phyloP scores from a whole-genome alignment of 2,113 vertebrate genomes.

The Nothoprocta pentlandii region DNA sequence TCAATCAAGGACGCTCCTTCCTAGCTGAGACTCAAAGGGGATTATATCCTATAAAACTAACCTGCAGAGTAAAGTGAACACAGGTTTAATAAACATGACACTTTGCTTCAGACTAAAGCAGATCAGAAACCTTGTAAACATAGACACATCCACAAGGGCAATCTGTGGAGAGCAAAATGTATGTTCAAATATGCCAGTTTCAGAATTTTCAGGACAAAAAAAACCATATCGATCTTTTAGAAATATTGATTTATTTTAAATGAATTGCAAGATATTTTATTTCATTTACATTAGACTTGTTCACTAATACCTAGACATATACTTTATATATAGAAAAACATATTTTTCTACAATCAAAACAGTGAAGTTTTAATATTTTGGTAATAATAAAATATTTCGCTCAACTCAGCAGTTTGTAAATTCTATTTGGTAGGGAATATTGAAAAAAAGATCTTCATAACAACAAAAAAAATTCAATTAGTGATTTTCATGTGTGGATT shows the following conservation, averaged over 20 bases:
- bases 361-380: neutral
- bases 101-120: neutral
- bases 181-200: neutral
- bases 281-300: neutral
- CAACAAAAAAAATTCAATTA: neutral
- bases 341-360: neutral
- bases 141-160: neutral
- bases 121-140: neutral
- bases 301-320: neutral
- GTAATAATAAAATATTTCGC: accelerated
- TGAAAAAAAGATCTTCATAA: neutral
- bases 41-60: neutral
- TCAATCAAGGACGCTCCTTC: neutral
- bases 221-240: too few species aligned
- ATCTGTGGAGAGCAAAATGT: neutral
- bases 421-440: neutral
- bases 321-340: neutral
- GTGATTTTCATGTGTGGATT: neutral
- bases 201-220: neutral
- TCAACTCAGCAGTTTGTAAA: neutral
- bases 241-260: too few species aligned
- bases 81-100: neutral
- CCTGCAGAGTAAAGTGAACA: neutral
- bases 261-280: neutral
- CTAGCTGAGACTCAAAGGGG: neutral